A percentile compares a stretch with the other conserved stretches of the same genome.
Evolutionary conservation across 30 jellyfish, hydroid and myxozoan genomes (phyloP).

Genomic region (Phacellophora camtschatica): DNA sequence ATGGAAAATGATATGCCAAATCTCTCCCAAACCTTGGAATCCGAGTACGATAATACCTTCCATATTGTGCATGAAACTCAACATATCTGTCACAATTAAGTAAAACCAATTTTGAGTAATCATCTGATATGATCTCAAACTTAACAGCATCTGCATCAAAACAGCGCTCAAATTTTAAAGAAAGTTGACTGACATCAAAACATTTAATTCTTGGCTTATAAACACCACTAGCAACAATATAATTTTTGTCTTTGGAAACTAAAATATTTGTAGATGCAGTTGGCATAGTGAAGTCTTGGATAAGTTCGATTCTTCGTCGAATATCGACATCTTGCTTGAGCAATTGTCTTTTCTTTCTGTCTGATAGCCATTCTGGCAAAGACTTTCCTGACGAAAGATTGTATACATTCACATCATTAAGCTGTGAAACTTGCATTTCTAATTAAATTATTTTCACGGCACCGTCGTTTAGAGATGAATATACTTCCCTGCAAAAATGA

Average conservation of each 20-base stretch:
- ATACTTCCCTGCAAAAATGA: too few relatives aligned
- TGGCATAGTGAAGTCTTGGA: slow-evolving; percentile 99
- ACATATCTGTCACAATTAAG: slow-evolving; percentile 91
- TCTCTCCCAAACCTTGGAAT: slow-evolving; percentile 99
- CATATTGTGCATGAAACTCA: slow-evolving; percentile 97
- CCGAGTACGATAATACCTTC: slow-evolving; percentile 98
- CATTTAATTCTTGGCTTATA: slow-evolving; percentile 94
- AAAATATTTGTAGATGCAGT: slow-evolving; percentile 81
- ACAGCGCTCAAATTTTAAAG: slow-evolving; percentile 94
- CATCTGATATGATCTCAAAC: slow-evolving; percentile 92
- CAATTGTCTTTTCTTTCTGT: slow-evolving; percentile 89
- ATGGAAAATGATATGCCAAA: slow-evolving; percentile 81
- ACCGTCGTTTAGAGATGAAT: too few relatives aligned
- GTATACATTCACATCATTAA: slow-evolving; percentile 93
- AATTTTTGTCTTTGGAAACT: slow-evolving; percentile 85
- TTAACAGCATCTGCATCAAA: slow-evolving; percentile 91
- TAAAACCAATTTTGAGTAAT: slow-evolving; percentile 86
- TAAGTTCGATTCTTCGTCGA: slow-evolving; percentile 91
- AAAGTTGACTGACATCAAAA: slow-evolving; percentile 83
- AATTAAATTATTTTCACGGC: too few relatives aligned
- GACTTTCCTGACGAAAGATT: slow-evolving; percentile 97
- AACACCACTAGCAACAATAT: slow-evolving; percentile 90
- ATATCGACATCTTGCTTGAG: slow-evolving; percentile 91
- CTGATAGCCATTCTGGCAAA: slow-evolving; percentile 98
- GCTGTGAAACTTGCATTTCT: slow-evolving; percentile 94